phyloP scores from a whole-genome alignment of 2,797 vertebrate genomes.

The Psittacula derbiana region DNA sequence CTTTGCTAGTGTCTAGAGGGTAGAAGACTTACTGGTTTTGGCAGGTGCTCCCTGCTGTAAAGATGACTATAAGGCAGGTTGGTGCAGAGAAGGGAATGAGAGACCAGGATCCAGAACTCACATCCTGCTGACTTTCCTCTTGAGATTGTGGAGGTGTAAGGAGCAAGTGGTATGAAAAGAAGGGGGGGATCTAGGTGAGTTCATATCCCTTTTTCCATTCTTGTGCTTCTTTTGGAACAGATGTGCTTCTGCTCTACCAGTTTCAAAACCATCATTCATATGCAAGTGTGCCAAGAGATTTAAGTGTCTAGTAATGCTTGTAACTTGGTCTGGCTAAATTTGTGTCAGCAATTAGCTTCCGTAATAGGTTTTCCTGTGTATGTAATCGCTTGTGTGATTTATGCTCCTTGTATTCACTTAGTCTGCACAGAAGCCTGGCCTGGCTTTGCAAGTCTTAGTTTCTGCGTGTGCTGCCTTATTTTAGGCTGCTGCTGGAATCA shows the following conservation, averaged over 20 bases:
- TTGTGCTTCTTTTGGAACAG: neutral
- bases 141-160: neutral
- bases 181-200: neutral
- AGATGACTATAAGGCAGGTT: neutral
- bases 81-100: neutral
- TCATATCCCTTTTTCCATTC: neutral
- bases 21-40: rapidly evolving
- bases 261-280: conserved; percentile 37
- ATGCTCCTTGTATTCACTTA: conserved; percentile 72
- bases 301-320: conserved; percentile 76
- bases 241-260: neutral
- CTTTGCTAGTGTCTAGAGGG: neutral
- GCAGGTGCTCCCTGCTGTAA: neutral
- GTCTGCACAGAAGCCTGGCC: conserved; percentile 44
- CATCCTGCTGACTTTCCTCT: neutral
- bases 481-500: neutral
- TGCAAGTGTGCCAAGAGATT: conserved; percentile 48
- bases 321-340: conserved; percentile 82
- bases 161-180: rapidly evolving
- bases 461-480: neutral
- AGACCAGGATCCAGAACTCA: neutral
- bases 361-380: conserved; percentile 84
- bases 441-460: neutral
- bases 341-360: conserved; percentile 84
- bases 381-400: conserved; percentile 83